Conservation (phyloP, 2,797 vertebrate genomes). For the Tokudaia muenninki region DNA sequence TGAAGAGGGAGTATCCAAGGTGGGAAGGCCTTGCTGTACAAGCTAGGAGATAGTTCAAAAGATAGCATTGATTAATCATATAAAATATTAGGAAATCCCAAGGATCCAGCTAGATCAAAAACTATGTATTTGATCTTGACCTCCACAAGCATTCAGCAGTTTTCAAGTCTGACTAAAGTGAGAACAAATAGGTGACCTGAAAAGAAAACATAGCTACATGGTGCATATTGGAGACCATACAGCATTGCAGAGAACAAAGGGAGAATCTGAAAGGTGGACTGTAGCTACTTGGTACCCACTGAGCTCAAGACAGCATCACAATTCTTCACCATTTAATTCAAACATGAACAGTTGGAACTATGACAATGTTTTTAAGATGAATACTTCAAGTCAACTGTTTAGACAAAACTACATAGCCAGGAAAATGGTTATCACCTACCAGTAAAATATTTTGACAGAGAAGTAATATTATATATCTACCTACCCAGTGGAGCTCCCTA, state of each 20-base stretch:
- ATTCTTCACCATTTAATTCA: neutral
- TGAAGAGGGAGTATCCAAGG: neutral
- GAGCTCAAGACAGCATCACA: neutral
- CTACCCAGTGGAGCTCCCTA: too few relatives aligned
- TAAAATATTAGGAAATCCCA: neutral
- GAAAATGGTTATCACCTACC: neutral
- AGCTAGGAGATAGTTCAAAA: neutral
- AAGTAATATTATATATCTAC: accelerated
- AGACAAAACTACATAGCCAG: neutral
- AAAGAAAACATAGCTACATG: neutral
- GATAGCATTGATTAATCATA: neutral
- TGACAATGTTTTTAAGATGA: neutral
- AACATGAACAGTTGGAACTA: neutral
- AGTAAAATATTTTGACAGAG: neutral
- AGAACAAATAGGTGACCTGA: neutral
- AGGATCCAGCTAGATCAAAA: neutral
- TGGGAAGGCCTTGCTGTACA: neutral
- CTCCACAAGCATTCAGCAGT: neutral
- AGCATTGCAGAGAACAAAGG: neutral
- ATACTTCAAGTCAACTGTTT: neutral
- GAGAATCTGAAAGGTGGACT: neutral
- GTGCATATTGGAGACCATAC: neutral
- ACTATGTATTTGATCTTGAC: neutral
- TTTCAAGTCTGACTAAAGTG: neutral
- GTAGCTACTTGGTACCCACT: neutral